Evolutionary conservation across 30 jellyfish, hydroid and myxozoan genomes (phyloP), one percentile per base, ranked within the genome.

Genomic region (Sanderia malayensis): DNA sequence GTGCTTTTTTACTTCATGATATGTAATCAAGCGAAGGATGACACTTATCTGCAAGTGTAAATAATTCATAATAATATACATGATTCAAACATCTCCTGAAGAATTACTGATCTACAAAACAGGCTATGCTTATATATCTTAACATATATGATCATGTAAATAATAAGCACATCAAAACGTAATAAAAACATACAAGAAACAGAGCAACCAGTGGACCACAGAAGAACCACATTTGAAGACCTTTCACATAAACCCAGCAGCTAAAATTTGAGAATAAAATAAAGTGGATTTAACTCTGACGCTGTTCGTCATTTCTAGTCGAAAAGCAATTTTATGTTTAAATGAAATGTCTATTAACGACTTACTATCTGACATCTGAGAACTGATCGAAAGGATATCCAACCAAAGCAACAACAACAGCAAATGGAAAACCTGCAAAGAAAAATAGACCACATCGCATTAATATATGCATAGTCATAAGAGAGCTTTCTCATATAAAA

Each of bases 221-320:
- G 65, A 89, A 89, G 83, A 71, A 89, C 92, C 94, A 76, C 76
- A 82, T 63, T 0, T 83, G 94, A 4, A 73, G 20, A 15, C 94
- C 97, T 41, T 73, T 71, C 24, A 83, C 88, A 57, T 89, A 89
- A 4, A 71, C 79, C 97, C 97, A 89, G 79, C 97, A 89, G 67
- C 94, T 82, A 47, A 31, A 44, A 32, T n/a, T n/a, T n/a, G n/a
- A n/a, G n/a, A n/a, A n/a, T n/a, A n/a, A n/a, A n/a, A n/a, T n/a
- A n/a, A n/a, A n/a, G n/a, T n/a, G n/a, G n/a, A n/a, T n/a, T n/a
- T n/a, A n/a, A n/a, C n/a, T n/a, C n/a, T n/a, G n/a, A n/a, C n/a
- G n/a, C n/a, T n/a, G n/a, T n/a, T n/a, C n/a, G n/a, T n/a, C n/a
- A n/a, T n/a, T n/a, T n/a, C n/a, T n/a, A n/a, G n/a, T n/a, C n/a